phyloP scores from a whole-genome alignment of 2,113 vertebrate genomes.

The Mustelus asterias region DNA sequence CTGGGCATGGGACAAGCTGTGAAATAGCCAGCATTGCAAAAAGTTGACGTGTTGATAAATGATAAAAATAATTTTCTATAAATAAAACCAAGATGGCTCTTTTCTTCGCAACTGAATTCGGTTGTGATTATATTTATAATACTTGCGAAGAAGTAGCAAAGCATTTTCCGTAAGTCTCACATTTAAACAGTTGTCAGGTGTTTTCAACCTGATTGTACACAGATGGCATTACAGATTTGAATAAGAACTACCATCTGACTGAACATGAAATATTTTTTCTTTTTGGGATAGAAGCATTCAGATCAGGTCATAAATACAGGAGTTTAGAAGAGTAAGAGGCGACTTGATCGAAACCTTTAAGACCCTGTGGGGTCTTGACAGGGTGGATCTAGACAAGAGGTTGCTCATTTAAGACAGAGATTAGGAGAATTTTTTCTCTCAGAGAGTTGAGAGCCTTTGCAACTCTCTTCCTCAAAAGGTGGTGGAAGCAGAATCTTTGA shows the following conservation, averaged over 20 bases:
- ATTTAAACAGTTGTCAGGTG: background rate
- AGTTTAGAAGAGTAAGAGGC: too few relatives aligned
- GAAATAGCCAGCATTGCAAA: background rate
- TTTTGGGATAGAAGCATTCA: background rate
- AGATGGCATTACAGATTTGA: background rate
- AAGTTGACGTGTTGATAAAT: background rate
- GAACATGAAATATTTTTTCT: background rate
- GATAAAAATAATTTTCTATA: background rate
- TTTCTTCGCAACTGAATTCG: background rate
- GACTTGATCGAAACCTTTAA: too few relatives aligned
- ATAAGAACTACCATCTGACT: background rate
- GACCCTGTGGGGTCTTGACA: too few relatives aligned
- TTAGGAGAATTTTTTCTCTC: too few relatives aligned
- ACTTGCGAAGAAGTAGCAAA: background rate
- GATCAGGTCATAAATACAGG: background rate
- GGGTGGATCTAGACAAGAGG: too few relatives aligned
- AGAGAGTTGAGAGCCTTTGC: too few relatives aligned
- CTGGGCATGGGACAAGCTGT: background rate
- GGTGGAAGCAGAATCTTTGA: too few relatives aligned
- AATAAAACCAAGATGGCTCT: background rate
- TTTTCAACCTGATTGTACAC: background rate
- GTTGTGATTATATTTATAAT: background rate
- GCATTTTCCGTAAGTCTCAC: background rate
- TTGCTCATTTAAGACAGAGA: too few relatives aligned
- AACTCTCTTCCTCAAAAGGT: too few relatives aligned